phyloP scores from a whole-genome alignment of 2,888 invertebrate species.

The Yponomeuta plumbellus region DNA sequence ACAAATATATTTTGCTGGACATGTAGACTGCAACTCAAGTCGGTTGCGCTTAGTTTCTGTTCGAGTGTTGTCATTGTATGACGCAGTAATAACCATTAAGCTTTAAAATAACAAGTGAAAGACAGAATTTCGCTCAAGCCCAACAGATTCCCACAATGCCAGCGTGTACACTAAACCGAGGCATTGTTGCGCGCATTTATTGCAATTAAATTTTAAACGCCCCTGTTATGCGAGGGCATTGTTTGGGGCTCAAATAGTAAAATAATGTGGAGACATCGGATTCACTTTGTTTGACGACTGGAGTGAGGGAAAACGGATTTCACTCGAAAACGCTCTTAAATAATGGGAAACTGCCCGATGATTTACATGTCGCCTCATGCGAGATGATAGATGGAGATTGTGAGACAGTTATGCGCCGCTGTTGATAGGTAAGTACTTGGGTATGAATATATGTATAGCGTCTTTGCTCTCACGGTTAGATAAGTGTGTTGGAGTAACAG shows the following conservation, averaged over 20 bases:
- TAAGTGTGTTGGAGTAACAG: neutral
- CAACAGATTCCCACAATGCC: neutral
- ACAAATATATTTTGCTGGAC: too few species aligned
- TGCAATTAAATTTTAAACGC: neutral
- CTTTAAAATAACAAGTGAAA: neutral
- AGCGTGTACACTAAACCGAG: neutral
- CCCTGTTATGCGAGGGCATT: neutral
- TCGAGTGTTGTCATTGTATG: too few species aligned
- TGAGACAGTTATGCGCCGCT: neutral
- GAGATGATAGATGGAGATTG: neutral
- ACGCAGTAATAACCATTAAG: neutral
- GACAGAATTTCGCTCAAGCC: neutral
- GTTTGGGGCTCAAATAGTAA: neutral
- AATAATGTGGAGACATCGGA: constrained; percentile 1
- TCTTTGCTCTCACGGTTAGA: neutral
- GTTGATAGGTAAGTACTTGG: neutral
- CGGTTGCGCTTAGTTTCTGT: too few species aligned
- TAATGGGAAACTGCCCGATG: neutral
- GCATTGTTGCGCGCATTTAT: neutral
- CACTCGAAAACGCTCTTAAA: neutral
- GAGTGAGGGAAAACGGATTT: neutral
- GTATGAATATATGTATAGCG: neutral
- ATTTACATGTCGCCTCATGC: neutral
- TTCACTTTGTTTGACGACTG: constrained; percentile 4
- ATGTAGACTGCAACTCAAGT: too few species aligned